Conservation (phyloP, 2,888 invertebrate genomes). For the Dilophus febrilis region DNA sequence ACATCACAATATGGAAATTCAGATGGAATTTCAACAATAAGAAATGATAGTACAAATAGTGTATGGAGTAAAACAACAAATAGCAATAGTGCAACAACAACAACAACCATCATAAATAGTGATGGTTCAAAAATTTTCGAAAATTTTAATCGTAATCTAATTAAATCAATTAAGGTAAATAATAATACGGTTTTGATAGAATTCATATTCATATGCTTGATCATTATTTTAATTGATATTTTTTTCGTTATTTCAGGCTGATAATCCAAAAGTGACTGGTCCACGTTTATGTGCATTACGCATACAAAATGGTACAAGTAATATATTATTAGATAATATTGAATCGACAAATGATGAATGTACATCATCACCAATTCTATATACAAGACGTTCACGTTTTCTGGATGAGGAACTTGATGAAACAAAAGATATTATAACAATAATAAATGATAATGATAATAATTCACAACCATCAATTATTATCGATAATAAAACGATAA, state of each 20-base stretch:
- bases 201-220: too few species aligned
- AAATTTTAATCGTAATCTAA: conserved; percentile 29
- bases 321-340: conserved; percentile 62
- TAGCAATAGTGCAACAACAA: conserved; percentile 14
- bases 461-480: too few species aligned
- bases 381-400: conserved; percentile 38
- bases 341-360: conserved; percentile 50
- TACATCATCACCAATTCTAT: conserved; percentile 49
- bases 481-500: too few species aligned
- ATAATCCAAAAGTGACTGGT: conserved; percentile 34
- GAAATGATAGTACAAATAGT: conserved; percentile 27
- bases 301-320: conserved; percentile 60
- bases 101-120: too few species aligned
- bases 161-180: conserved; percentile 29
- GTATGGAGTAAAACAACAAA: conserved; percentile 28
- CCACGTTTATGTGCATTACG: conserved; percentile 61
- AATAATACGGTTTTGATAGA: too few species aligned
- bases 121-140: conserved; percentile 30
- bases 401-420: conserved; percentile 29
- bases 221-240: neutral
- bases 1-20: neutral
- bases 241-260: conserved; percentile 19
- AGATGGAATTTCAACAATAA: neutral
- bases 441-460: conserved; percentile 13
- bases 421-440: conserved; percentile 28